These are phyloP conservation scores for Hippocampus barbouri DNA, from an alignment of 2,113 vertebrate genomes.

Conservation along the genomic window DNA sequence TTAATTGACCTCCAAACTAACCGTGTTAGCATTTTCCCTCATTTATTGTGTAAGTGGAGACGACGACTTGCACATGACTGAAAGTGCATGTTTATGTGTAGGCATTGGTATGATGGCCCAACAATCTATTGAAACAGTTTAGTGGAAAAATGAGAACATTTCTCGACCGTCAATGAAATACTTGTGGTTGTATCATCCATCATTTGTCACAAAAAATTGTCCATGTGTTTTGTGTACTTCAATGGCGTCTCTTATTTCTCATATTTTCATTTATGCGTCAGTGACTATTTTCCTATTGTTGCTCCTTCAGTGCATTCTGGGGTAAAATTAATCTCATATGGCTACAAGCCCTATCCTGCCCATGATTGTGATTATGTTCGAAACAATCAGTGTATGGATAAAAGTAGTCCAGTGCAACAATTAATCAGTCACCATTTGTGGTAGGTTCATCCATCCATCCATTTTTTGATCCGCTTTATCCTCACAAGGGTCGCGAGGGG, in stretches of 20 bases:
- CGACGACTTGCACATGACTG: constrained; percentile 29
- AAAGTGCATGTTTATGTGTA: constrained; percentile 1
- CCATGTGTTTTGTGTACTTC: background rate
- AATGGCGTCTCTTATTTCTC: background rate
- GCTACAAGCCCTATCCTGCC: no score
- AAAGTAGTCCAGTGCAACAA: no score
- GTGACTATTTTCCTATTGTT: background rate
- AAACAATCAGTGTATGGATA: no score
- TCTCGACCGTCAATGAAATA: background rate
- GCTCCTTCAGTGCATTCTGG: background rate
- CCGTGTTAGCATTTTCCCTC: constrained; percentile 47
- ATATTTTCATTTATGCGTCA: background rate
- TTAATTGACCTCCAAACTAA: constrained; percentile 24
- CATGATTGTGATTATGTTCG: no score
- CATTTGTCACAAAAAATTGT: background rate
- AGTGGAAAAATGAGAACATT: constrained; percentile 4
- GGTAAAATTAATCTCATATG: background rate
- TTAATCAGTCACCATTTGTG: no score
- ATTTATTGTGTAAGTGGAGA: constrained; percentile 30
- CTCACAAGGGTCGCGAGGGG: no score
- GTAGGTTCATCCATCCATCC: no score
- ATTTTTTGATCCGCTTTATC: no score
- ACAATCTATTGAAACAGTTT: background rate
- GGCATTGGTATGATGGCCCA: background rate
- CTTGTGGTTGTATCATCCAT: background rate